Evolutionary conservation across 2,113 vertebrate genomes (phyloP).

Genomic region (Scophthalmus maximus): DNA sequence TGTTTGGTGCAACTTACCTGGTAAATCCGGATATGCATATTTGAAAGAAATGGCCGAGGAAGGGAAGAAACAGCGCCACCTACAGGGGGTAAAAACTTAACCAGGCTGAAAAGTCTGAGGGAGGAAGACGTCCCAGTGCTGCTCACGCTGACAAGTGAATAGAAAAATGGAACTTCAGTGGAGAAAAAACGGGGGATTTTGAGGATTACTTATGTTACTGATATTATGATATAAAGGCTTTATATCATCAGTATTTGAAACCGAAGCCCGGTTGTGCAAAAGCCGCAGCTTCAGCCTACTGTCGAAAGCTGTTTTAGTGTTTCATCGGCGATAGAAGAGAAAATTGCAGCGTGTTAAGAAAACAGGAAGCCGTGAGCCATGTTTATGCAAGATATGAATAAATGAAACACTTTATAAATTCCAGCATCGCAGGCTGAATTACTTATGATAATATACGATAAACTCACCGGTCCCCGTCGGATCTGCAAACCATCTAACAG

Average conservation of each 20-base stretch:
- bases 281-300: neutral
- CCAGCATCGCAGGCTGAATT: neutral
- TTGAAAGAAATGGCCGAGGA: neutral
- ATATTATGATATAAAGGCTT: neutral
- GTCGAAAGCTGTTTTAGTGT: neutral
- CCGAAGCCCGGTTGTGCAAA: neutral
- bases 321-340: neutral
- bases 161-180: neutral
- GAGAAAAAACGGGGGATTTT: neutral
- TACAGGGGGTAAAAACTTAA: no score
- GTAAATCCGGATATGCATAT: neutral
- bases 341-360: neutral
- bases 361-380: neutral
- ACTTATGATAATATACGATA: neutral
- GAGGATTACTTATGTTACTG: neutral
- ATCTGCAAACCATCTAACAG: neutral
- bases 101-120: neutral
- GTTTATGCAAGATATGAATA: neutral
- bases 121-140: neutral
- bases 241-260: neutral
- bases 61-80: constrained; percentile 4
- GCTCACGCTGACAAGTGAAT: neutral
- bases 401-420: neutral
- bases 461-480: neutral
- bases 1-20: neutral